Base-by-base conservation (phyloP, 2,888 invertebrate genomes). In the Venusia cambrica region DNA sequence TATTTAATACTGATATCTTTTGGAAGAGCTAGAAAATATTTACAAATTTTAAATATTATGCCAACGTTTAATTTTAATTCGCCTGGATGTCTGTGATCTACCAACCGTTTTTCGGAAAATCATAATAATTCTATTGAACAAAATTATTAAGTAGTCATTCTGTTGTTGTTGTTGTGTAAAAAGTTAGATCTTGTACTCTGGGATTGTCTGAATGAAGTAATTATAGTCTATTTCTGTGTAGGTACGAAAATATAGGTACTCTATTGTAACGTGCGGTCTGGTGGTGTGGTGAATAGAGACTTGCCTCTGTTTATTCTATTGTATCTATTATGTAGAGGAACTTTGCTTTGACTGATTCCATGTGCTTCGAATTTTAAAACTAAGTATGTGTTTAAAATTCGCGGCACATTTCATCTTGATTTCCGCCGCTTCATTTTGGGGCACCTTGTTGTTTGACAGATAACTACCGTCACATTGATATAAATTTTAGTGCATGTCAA, bases 141-240 rank as follows among this genome's bases (percentile, higher is more conserved):
- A 71, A 42, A 73, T n/a, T n/a, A 73, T 52, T 59, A 52, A 22
- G 25, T 9, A 25, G 17, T 27, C 35, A 31, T 8, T 27, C 24
- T 38, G 33, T 20, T 35, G 21, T 31, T 64, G 62, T 41, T 64
- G 60, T 66, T 76, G 69, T 83, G 85, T 85, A 87, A 87, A 85
- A 87, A 85, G 85, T 85, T 73, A 54, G 85, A 87, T 87, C 87
- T 87, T 87, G 87, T 87, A 85, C 83, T 87, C 87, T 87, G 87
- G 87, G 73, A 78, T 85, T 81, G 84, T 76, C 70, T 75, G 75
- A 84, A 85, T 79, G 62, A 84, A 84, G 77, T 79, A 77, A n/a
- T 32, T 41, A 37, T 84, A 78, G 58, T 77, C 76, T 80, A 83
- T 81, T 73, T 73, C 72, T 71, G 77, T 69, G 66, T 65, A 54